These are phyloP conservation scores for Callyntrura sp. DNA, from an alignment of 2,888 invertebrate genomes.

Conservation along the genomic window DNA sequence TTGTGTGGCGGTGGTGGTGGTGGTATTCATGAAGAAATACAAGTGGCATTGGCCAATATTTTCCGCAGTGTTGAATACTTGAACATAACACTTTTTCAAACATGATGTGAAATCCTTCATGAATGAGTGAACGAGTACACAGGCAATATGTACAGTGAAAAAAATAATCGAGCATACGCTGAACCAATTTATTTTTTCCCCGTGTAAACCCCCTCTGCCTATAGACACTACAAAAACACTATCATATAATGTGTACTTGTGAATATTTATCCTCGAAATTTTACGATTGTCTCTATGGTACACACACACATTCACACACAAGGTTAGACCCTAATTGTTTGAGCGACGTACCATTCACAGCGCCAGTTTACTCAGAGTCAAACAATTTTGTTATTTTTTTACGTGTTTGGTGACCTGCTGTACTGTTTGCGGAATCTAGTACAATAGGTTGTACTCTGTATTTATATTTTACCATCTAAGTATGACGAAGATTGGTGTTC, in stretches of 20 bases:
- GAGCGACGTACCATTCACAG: too few relatives aligned
- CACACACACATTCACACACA: too few relatives aligned
- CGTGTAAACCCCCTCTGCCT: background rate
- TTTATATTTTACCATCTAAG: too few relatives aligned
- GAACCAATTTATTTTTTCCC: constrained; percentile 33
- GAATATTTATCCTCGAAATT: constrained; percentile 8
- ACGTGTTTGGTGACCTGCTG: too few relatives aligned
- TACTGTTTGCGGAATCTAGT: too few relatives aligned
- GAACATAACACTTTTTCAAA: constrained; percentile 66
- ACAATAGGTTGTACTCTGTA: too few relatives aligned
- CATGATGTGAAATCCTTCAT: constrained; percentile 56
- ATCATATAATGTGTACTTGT: background rate
- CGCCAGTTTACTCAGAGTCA: too few relatives aligned
- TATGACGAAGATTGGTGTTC: too few relatives aligned
- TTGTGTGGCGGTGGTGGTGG: background rate
- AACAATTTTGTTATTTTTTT: too few relatives aligned
- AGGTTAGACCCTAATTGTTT: too few relatives aligned
- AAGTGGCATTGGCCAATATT: constrained; percentile 73
- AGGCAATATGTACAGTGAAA: constrained; percentile 29
- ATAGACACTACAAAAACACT: background rate
- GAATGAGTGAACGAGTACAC: constrained; percentile 50
- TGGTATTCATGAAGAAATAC: constrained; percentile 47
- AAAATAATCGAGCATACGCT: constrained; percentile 32
- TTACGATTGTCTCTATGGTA: background rate
- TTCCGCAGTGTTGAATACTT: constrained; percentile 78